Percentiles rank a stretch among this genome's conserved stretches.
These are phyloP conservation scores for Pseudorasbora parva DNA, from an alignment of 2,113 vertebrate genomes.

Conservation along the genomic window DNA sequence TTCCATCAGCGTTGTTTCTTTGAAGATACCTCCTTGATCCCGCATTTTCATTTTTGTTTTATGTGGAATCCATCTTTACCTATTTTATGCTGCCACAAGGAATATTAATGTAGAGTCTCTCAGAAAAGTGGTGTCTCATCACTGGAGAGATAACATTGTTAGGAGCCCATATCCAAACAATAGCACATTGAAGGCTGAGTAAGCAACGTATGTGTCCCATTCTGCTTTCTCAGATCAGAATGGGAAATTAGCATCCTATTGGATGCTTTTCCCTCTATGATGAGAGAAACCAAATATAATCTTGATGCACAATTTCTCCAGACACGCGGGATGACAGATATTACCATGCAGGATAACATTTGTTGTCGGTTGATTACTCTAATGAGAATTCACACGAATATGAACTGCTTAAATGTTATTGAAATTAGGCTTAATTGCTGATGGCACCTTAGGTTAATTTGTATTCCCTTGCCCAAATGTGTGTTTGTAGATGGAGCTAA, in stretches of 20 bases:
- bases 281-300: conserved; percentile 51
- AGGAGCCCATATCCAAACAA: conserved; percentile 38
- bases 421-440: conserved; percentile 82
- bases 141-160: conserved; percentile 47
- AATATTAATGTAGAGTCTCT: conserved; percentile 45
- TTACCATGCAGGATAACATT: conserved; percentile 79
- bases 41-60: conserved; percentile 27
- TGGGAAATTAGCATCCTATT: conserved; percentile 38
- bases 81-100: conserved; percentile 39
- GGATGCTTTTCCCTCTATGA: conserved; percentile 28
- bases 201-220: conserved; percentile 1
- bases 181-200: conserved; percentile 23
- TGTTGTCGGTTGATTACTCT: conserved; percentile 81
- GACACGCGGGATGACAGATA: conserved; percentile 49
- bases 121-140: conserved; percentile 40
- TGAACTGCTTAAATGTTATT: conserved; percentile 80
- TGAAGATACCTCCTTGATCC: conserved; percentile 16
- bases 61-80: conserved; percentile 13
- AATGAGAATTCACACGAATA: conserved; percentile 76
- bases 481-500: conserved; percentile 64
- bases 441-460: conserved; percentile 82
- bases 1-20: conserved; percentile 27
- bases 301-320: conserved; percentile 46
- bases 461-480: conserved; percentile 74
- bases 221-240: conserved; percentile 30